Evolutionary conservation across 2,888 invertebrate species (phyloP), one percentile per base, ranked within the genome.

Genomic region (Athalia rosae): DNA sequence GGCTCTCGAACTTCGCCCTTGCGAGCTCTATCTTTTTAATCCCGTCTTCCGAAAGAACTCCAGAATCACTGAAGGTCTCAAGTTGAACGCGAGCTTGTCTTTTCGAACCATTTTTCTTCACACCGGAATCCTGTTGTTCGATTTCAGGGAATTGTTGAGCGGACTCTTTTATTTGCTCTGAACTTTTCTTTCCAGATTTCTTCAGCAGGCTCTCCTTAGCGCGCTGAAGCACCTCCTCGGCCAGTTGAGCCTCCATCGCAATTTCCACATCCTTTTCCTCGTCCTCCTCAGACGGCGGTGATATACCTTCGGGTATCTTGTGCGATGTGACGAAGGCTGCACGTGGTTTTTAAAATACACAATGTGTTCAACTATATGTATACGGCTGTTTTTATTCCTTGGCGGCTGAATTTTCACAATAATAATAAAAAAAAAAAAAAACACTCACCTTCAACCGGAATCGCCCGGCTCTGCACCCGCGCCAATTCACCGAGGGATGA

Each of bases 291-390:
- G 78, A 79, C 63, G 87, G 84, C 76, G 87, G 90, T 3, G 88
- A 87, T n/a, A 91, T 78, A n/a, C 85, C 87, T 15, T 89, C 92
- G 0, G 93, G 94, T 81, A 94, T 92, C 90, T 95, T 95, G 87
- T 95, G 95, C 3, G 95, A 91, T 3, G 95, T 94, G 89, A 95
- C 95, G 84, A 95, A 95, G 8, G 89, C 88, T 83, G 78, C 64
- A 62, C 61, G 7, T 11, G 66, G n/a, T n/a, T n/a, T 11, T 3
- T 5, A 63, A 15, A 15, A 28, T 13, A 11, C 63, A 58, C 78
- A 77, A 74, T 11, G 45, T 47, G 66, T 28, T 28, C 15, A 56
- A 7, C n/a, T n/a, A 6, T 56, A 6, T 9, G 4, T 11, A n/a
- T 43, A 6, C 7, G 4, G 58, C 7, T 50, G 9, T 7, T 4